Percentiles rank a stretch among this genome's conserved stretches.
phyloP scores from a whole-genome alignment of 2,888 invertebrate species.

The Conomelus anceps region DNA sequence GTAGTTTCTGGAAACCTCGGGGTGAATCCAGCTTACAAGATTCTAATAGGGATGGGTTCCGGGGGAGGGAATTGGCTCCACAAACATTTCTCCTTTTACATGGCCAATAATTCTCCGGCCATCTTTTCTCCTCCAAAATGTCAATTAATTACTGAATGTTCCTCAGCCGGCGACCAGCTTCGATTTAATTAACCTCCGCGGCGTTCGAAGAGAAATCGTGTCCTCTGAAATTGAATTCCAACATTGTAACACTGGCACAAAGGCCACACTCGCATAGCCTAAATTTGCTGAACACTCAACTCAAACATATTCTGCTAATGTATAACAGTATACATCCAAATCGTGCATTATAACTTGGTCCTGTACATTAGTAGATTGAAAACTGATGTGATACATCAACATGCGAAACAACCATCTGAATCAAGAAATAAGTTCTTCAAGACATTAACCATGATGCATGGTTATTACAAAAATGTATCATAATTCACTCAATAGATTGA shows the following conservation, averaged over 20 bases:
- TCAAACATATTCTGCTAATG: neutral
- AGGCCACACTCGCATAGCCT: too few relatives aligned
- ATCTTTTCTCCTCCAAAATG: neutral
- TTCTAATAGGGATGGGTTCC: neutral
- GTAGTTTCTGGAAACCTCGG: neutral
- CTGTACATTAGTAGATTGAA: too few relatives aligned
- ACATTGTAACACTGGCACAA: neutral
- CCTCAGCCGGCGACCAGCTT: neutral
- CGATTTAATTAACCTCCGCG: neutral
- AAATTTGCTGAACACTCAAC: neutral
- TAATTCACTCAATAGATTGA: too few relatives aligned
- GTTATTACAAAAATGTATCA: too few relatives aligned
- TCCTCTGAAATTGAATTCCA: neutral
- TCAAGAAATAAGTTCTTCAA: too few relatives aligned
- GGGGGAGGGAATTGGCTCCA: neutral
- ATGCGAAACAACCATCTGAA: too few relatives aligned
- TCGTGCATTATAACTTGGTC: too few relatives aligned
- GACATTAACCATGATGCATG: too few relatives aligned
- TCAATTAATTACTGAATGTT: neutral
- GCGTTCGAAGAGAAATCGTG: neutral
- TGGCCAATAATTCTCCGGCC: neutral
- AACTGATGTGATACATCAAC: too few relatives aligned
- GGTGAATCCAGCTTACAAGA: neutral
- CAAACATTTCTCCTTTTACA: neutral
- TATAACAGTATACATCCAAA: too few relatives aligned